Evolutionary conservation across 2,113 vertebrate genomes (phyloP).

Genomic region (Calonectris borealis): DNA sequence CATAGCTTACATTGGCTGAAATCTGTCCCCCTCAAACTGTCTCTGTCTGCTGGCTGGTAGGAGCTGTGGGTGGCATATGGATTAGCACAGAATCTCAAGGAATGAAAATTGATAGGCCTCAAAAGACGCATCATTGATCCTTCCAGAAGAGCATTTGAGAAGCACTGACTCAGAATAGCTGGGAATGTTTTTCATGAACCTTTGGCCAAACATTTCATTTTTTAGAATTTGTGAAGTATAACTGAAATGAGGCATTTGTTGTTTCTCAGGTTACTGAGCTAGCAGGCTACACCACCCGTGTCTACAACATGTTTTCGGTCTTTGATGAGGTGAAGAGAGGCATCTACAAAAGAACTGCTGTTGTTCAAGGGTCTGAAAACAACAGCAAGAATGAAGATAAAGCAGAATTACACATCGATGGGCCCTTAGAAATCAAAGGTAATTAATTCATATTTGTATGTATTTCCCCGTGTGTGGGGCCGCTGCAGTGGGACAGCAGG

Average conservation of each 20-base stretch:
- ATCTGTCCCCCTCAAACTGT: neutral
- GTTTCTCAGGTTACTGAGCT: constrained; percentile 89
- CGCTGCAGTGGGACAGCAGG: neutral
- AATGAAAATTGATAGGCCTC: neutral
- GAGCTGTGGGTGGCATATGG: neutral
- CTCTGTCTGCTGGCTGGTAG: neutral
- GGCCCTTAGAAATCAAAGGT: constrained; percentile 92
- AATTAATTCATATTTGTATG: constrained; percentile 2
- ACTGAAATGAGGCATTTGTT: constrained; percentile 6
- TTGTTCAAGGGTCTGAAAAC: constrained; percentile 67
- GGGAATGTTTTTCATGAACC: neutral
- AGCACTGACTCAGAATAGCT: neutral
- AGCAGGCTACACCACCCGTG: constrained; percentile 94
- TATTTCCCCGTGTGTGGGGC: neutral
- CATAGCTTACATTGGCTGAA: neutral
- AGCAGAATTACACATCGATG: constrained; percentile 78
- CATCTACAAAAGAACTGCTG: constrained; percentile 87
- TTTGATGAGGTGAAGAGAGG: constrained; percentile 95
- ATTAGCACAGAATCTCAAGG: neutral
- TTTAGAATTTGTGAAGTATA: neutral
- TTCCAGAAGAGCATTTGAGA: neutral
- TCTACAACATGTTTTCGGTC: constrained; percentile 95
- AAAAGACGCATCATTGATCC: neutral
- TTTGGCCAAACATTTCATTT: neutral
- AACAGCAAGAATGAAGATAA: constrained; percentile 71